Base-by-base conservation (phyloP, 2,888 invertebrate genomes). In the Drosophila atroscutellata region DNA sequence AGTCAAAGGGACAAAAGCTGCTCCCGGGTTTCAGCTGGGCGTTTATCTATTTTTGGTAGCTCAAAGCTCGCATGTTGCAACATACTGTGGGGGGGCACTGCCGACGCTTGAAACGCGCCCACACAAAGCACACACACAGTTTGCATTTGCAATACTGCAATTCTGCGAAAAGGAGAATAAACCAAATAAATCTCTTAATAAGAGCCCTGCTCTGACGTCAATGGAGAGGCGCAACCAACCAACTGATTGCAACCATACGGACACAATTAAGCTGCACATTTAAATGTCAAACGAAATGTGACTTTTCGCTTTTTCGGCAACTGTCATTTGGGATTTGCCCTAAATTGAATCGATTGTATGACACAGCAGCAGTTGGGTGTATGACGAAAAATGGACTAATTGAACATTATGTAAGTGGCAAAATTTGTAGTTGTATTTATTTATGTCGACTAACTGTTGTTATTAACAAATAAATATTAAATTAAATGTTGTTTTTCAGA, bases 41-140 rank as follows among this genome's bases (percentile, higher is more conserved):
- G 34, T 59, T 71, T 62, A 59, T 78, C 77, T 77, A 77, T 78
- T 77, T 77, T 75, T 78, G 77, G 51, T 20, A 64, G 77, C 77
- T 77, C 66, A 77, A 77, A 78, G 77, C 74, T 77, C 45, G 13
- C 45, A 13, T 7, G 24, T 11, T 57, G 15, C 39, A 50, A n/a
- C 32, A 8, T 0, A 32, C 9, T 9, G 20, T 34, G 11, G 24
- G 3, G 20, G 20, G 20, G 24, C 34, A 18, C 52, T 32, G 5
- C 49, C 2, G 0, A 26, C 49, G 7, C 32, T 20, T 15, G 11
- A 8, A 18, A n/a, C 58, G 9, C 37, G 13, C 37, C 37, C 50
- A 32, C 36, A 5, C 30, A 32, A 11, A 39, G 1, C n/a, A 15
- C 62, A 24, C 62, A 24, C 15, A 37, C 47, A 62, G 9, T 32